Percentiles rank a stretch among this genome's conserved stretches.
Evolutionary conservation across 2,888 invertebrate genomes (phyloP).

Genomic region (Luperina testacea): DNA sequence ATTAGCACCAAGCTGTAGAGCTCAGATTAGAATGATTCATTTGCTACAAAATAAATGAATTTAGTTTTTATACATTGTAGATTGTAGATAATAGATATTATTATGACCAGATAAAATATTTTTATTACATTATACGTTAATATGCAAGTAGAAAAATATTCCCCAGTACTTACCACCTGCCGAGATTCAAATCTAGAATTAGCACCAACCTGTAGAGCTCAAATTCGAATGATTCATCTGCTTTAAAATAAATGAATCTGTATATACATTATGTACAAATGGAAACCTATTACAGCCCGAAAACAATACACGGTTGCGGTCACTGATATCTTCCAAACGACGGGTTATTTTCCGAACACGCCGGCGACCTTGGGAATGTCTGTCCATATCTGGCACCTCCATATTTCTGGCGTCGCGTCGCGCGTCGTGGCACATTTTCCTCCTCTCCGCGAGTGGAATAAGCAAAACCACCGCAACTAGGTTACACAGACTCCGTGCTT

Average conservation of each 20-base stretch:
- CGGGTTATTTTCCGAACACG: conserved; percentile 68
- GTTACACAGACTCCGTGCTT: conserved; percentile 86
- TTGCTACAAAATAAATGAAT: conserved; percentile 50
- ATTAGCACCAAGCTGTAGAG: conserved; percentile 25
- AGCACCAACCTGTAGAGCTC: conserved; percentile 21
- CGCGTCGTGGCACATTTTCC: conserved; percentile 71
- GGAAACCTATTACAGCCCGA: conserved; percentile 50
- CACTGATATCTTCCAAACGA: conserved; percentile 57
- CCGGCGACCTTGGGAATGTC: conserved; percentile 71
- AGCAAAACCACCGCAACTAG: conserved; percentile 84
- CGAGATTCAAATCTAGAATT: conserved; percentile 30
- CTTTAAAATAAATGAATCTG: conserved; percentile 51
- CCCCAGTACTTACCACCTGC: conserved; percentile 1
- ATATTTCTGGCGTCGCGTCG: conserved; percentile 68
- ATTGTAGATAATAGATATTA: not conserved
- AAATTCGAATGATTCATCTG: conserved; percentile 52
- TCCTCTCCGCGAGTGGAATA: conserved; percentile 80
- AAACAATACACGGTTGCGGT: conserved; percentile 69
- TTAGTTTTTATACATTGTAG: conserved; percentile 2
- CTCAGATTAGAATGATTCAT: conserved; percentile 53
- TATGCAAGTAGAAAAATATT: conserved; percentile 16
- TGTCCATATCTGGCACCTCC: conserved; percentile 67
- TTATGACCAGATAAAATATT: conserved; percentile 18
- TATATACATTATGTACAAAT: conserved; percentile 42
- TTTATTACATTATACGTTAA: not conserved